Base-by-base conservation (phyloP, 2,113 vertebrate species). In the Hyla sarda region DNA sequence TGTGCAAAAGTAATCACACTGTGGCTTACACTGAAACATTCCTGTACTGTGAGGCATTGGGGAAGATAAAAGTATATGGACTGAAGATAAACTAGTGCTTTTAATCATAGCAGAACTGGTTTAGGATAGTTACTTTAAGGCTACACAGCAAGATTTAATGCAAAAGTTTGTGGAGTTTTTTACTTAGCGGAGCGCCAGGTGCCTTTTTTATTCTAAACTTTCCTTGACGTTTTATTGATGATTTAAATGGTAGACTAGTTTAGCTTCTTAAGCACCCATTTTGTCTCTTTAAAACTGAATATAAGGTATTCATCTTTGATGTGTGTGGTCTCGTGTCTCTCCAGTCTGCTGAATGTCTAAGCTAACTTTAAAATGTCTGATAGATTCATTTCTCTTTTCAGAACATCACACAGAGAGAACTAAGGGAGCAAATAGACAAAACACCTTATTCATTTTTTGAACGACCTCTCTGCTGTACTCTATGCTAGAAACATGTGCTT, bases 151-250 rank as follows among this genome's bases (percentile, higher is more conserved):
- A 37, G 47, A 79, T 79, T 85, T 56, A 37, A 69, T 71, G n/a
- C 25, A 17, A 69, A 78, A 65, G 21, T 67, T 52, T 67, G 56
- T 34, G 41, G 56, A 54, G 25, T 54, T 82, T 79, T 69, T 30
- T 69, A 47, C 30, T 79, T 77, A 21, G 7, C 19, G 3, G 47
- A 80, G 50, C 50, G 72, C 65, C 76, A 80, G 84, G 76, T 86
- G 84, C 48, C 84, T 86, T 86, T 86, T 86, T 80, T 37, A 73
- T 80, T 54, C 60, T 58, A 74, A 87, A 82, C 69, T 73, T 56
- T 81, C 85, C 34, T 74, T 80, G 78, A 82, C 77, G 74, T 82
- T 82, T 50, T 82, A 82, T 74, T 60, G 84, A 54, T 85, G 62
- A 81, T 86, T 80, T 86, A 72, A n/a, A 86, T 73, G 69, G 54